These are phyloP conservation scores for Lacerta viridis DNA, from an alignment of 2,797 vertebrate species.

Conservation along the genomic window DNA sequence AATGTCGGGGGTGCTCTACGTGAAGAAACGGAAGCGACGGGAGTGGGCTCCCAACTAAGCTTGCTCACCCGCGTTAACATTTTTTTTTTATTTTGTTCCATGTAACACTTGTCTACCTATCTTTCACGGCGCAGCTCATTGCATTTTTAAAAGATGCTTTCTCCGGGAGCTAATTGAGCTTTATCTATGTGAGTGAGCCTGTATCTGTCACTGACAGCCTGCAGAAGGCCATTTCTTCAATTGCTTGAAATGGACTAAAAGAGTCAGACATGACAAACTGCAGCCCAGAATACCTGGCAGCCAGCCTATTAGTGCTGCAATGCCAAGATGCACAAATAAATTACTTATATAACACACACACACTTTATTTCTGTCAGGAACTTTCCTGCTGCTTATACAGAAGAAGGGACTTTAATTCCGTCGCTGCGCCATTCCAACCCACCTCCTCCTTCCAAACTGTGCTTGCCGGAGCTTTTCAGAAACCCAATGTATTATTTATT, in stretches of 20 bases:
- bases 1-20: too few relatives aligned
- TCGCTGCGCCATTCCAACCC: background rate
- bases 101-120: slow-evolving; percentile 53
- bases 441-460: slow-evolving; percentile 43
- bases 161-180: slow-evolving; percentile 72
- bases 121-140: slow-evolving; percentile 63
- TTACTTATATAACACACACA: slow-evolving; percentile 71
- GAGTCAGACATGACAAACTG: slow-evolving; percentile 76
- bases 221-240: slow-evolving; percentile 78
- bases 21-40: slow-evolving; percentile 11
- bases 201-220: slow-evolving; percentile 74
- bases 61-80: slow-evolving; percentile 39
- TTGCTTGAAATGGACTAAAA: slow-evolving; percentile 70
- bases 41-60: slow-evolving; percentile 1
- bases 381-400: slow-evolving; percentile 63
- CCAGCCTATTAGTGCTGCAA: slow-evolving; percentile 67
- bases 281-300: slow-evolving; percentile 72
- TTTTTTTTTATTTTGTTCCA: slow-evolving; percentile 58
- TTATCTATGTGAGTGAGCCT: slow-evolving; percentile 70
- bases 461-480: slow-evolving; percentile 55
- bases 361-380: slow-evolving; percentile 72
- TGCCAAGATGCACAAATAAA: slow-evolving; percentile 73
- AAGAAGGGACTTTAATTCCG: slow-evolving; percentile 57
- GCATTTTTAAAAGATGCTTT: slow-evolving; percentile 75
- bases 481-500: slow-evolving; percentile 69